These are phyloP conservation scores for Dufourea novaeangliae DNA, from an alignment of 1,140 invertebrate species.

Conservation along the genomic window DNA sequence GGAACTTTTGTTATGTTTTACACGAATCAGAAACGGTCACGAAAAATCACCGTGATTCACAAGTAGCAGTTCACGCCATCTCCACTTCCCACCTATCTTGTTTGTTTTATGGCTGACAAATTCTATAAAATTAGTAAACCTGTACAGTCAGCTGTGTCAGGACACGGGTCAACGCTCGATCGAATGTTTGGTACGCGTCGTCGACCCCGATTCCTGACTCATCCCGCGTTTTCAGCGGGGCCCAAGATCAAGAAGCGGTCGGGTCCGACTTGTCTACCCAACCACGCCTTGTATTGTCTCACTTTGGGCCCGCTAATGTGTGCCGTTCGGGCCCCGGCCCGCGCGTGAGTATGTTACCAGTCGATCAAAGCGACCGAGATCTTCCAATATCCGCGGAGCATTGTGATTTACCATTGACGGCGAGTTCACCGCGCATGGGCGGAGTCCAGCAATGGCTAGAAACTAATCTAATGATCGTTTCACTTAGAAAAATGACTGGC, in stretches of 20 bases:
- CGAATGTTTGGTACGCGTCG: conserved; percentile 47
- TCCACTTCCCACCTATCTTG: too few relatives aligned
- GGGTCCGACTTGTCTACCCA: conserved; percentile 25
- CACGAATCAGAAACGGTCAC: too few relatives aligned
- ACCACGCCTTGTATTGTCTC: conserved; percentile 58
- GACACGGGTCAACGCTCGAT: conserved; percentile 42
- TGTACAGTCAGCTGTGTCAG: conserved; percentile 6
- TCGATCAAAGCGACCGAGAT: conserved; percentile 45
- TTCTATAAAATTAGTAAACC: conserved; percentile 1
- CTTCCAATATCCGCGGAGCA: conserved; percentile 36
- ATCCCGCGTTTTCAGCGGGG: conserved; percentile 50
- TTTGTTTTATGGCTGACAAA: background rate
- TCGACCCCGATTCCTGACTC: conserved; percentile 55
- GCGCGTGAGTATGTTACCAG: conserved; percentile 25
- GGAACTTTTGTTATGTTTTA: too few relatives aligned
- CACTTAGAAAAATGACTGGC: background rate
- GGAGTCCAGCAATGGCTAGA: conserved; percentile 18
- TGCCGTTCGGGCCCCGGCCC: conserved; percentile 5
- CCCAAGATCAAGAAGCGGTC: conserved; percentile 47
- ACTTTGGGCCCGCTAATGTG: conserved; percentile 44
- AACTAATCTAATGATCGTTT: background rate
- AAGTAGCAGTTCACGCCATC: too few relatives aligned
- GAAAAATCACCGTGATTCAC: too few relatives aligned
- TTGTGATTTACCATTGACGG: conserved; percentile 37
- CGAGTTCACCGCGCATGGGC: conserved; percentile 47